phyloP scores from a whole-genome alignment of 2,797 vertebrate genomes.

The Melanotaenia parkinsoni region DNA sequence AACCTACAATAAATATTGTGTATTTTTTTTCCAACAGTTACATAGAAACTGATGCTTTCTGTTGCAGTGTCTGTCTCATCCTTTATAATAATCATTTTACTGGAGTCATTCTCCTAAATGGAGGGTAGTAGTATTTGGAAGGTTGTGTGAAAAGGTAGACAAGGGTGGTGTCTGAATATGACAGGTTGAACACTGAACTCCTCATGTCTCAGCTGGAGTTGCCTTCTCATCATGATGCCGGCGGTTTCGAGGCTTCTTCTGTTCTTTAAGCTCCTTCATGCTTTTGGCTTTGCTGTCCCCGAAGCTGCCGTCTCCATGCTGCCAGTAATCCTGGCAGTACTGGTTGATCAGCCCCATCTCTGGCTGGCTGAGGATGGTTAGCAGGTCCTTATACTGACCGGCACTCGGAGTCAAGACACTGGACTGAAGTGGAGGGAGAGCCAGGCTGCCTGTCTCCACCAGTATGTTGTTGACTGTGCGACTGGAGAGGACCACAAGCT shows the following conservation, averaged over 20 bases:
- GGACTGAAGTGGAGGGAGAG: slow-evolving; percentile 76
- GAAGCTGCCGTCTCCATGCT: slow-evolving; percentile 84
- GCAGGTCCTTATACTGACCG: slow-evolving; percentile 93
- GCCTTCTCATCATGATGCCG: slow-evolving; percentile 90
- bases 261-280: slow-evolving; percentile 92
- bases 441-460: slow-evolving; percentile 76
- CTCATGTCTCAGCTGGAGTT: slow-evolving; percentile 90
- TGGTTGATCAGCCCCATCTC: slow-evolving; percentile 99
- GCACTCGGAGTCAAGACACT: slow-evolving; percentile 87
- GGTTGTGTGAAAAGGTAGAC: slow-evolving; percentile 50
- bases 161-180: slow-evolving; percentile 18
- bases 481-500: slow-evolving; percentile 91
- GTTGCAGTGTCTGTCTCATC: slow-evolving; percentile 64
- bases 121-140: slow-evolving; percentile 62
- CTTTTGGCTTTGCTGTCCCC: slow-evolving; percentile 84
- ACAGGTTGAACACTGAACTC: slow-evolving; percentile 19
- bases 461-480: slow-evolving; percentile 91
- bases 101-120: slow-evolving; percentile 66
- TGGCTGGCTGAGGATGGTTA: slow-evolving; percentile 95
- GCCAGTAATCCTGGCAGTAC: slow-evolving; percentile 99
- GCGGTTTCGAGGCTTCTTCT: slow-evolving; percentile 96
- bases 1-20: slow-evolving; percentile 95
- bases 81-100: slow-evolving; percentile 44
- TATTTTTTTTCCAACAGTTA: slow-evolving; percentile 66
- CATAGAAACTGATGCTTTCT: slow-evolving; percentile 72